These are phyloP conservation scores for Dugesia japonica DNA, from an alignment of 2,888 invertebrate genomes.

Conservation along the genomic window DNA sequence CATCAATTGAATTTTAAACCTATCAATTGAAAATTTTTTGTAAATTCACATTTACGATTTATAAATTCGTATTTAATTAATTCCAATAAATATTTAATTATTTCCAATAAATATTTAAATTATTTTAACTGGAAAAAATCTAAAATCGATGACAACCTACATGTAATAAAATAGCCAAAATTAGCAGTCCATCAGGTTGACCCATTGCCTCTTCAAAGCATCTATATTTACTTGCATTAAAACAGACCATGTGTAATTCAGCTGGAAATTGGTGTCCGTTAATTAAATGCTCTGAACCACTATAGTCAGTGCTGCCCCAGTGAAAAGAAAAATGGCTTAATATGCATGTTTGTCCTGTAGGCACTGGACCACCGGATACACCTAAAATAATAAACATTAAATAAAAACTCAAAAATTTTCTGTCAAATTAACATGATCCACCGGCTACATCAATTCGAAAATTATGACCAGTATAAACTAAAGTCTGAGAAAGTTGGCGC, in stretches of 20 bases:
- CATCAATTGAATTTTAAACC: too few species aligned
- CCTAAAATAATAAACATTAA: neutral
- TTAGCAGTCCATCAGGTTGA: neutral
- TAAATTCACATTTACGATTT: too few species aligned
- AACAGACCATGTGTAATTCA: neutral
- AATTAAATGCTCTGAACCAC: neutral
- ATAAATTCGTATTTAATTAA: too few species aligned
- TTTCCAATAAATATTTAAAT: too few species aligned
- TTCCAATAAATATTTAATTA: too few species aligned
- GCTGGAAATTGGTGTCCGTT: constrained; percentile 2
- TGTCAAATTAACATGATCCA: neutral
- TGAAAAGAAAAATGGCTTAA: constrained; percentile 2
- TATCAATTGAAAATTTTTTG: too few species aligned
- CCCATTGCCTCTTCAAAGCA: constrained; percentile 11
- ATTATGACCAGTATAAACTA: constrained; percentile 3
- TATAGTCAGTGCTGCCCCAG: neutral
- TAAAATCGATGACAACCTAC: too few species aligned
- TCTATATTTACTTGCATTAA: neutral
- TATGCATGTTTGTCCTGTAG: neutral
- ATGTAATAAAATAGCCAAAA: neutral
- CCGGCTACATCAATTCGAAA: neutral
- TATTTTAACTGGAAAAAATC: too few species aligned
- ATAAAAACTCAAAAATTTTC: neutral
- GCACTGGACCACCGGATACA: neutral
- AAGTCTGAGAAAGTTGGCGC: neutral